Evolutionary conservation across 2,113 vertebrate species (phyloP).

Genomic region (Nyctibius bracteatus): DNA sequence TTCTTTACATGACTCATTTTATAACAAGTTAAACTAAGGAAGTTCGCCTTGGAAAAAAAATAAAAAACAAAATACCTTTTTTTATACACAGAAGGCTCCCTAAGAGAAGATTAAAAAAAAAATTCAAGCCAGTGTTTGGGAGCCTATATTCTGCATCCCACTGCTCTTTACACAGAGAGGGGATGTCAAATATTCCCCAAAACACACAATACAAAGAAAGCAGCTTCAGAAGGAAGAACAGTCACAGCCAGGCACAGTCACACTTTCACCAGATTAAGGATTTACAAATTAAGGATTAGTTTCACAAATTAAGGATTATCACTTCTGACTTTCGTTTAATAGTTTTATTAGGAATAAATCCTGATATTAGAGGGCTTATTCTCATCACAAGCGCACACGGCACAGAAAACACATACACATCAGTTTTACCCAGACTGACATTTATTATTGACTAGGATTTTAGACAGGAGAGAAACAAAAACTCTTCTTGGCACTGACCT

Average conservation of each 20-base stretch:
- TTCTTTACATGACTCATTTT: conserved; percentile 82
- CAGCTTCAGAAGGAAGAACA: background rate
- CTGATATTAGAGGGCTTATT: background rate
- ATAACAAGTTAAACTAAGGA: conserved; percentile 77
- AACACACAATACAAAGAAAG: background rate
- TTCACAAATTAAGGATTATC: background rate
- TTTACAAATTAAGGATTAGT: background rate
- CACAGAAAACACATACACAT: background rate
- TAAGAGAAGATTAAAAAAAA: background rate
- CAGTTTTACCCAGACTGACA: background rate
- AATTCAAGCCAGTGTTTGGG: background rate
- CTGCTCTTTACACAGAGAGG: background rate
- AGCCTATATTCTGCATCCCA: background rate
- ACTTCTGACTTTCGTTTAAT: background rate
- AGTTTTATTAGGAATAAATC: background rate
- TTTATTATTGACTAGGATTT: conserved; percentile 13
- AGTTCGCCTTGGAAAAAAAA: conserved; percentile 64
- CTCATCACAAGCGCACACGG: background rate
- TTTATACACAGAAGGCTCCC: conserved; percentile 54
- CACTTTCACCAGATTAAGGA: background rate
- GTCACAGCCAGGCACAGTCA: background rate
- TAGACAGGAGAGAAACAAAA: conserved; percentile 14
- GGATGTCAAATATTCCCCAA: background rate
- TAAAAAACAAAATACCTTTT: conserved; percentile 21
- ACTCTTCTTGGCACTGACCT: background rate